Evolutionary conservation across 2,113 vertebrate genomes (phyloP).

Genomic region (Pygoscelis antarcticus): DNA sequence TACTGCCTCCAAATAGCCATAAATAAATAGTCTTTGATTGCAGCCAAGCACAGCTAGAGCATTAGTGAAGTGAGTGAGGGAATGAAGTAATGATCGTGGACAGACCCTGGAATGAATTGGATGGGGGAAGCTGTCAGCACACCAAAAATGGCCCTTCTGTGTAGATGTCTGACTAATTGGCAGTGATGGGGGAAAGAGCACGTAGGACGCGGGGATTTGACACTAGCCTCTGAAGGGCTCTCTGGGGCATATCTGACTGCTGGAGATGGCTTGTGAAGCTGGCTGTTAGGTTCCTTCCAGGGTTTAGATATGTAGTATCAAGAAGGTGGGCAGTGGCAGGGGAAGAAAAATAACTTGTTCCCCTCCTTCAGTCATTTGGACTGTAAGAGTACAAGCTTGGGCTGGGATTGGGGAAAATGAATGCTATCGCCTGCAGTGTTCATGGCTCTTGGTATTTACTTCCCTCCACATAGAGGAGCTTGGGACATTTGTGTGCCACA

Average conservation of each 20-base stretch:
- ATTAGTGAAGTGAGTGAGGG: background rate
- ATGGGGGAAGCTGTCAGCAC: background rate
- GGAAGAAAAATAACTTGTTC: background rate
- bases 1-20: background rate
- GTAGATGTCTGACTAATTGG: background rate
- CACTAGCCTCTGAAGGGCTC: background rate
- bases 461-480: background rate
- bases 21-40: background rate
- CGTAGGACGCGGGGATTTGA: background rate
- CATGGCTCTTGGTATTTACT: background rate
- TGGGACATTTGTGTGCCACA: background rate
- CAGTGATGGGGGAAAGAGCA: background rate
- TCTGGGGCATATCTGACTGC: background rate
- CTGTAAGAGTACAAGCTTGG: background rate
- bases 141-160: slow-evolving; percentile 4
- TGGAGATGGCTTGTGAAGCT: background rate
- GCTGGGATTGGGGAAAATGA: background rate
- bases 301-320: background rate
- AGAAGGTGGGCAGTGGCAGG: background rate
- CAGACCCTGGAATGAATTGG: background rate
- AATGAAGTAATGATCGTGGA: background rate
- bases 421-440: background rate
- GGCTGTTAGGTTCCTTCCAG: background rate
- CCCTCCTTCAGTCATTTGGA: background rate
- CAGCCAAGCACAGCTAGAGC: background rate